phyloP scores from a whole-genome alignment of 2,797 vertebrate genomes.

The Arremon aurantiirostris region DNA sequence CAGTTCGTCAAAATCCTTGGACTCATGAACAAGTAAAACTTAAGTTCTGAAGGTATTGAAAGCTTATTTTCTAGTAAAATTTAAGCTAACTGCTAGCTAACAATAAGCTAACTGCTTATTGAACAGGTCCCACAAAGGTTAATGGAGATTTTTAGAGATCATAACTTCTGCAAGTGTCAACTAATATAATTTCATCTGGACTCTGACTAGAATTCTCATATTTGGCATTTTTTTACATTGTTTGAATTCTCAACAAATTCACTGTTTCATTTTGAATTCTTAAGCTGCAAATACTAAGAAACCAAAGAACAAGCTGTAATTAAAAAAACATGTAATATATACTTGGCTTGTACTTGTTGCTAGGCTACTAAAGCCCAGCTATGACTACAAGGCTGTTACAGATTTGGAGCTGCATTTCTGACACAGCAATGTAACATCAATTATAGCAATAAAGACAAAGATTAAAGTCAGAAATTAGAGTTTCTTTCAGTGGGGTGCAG shows the following conservation, averaged over 20 bases:
- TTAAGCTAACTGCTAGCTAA: not conserved
- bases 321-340: not conserved
- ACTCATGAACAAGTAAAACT: not conserved
- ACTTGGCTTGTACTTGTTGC: conserved; percentile 18
- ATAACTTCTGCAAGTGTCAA: not conserved
- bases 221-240: not conserved
- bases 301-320: not conserved
- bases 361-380: conserved; percentile 25
- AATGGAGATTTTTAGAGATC: not conserved
- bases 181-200: not conserved
- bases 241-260: not conserved
- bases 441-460: not conserved
- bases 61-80: not conserved
- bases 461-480: not conserved
- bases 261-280: not conserved
- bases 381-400: not conserved
- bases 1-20: not conserved
- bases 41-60: not conserved
- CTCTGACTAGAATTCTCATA: not conserved
- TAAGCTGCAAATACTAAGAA: not conserved
- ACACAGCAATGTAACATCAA: not conserved
- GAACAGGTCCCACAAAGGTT: not conserved
- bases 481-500: not conserved
- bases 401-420: conserved; percentile 9
- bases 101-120: not conserved